These are phyloP conservation scores for Amblyopsis rosae DNA, from an alignment of 2,113 vertebrate species.

Conservation along the genomic window DNA sequence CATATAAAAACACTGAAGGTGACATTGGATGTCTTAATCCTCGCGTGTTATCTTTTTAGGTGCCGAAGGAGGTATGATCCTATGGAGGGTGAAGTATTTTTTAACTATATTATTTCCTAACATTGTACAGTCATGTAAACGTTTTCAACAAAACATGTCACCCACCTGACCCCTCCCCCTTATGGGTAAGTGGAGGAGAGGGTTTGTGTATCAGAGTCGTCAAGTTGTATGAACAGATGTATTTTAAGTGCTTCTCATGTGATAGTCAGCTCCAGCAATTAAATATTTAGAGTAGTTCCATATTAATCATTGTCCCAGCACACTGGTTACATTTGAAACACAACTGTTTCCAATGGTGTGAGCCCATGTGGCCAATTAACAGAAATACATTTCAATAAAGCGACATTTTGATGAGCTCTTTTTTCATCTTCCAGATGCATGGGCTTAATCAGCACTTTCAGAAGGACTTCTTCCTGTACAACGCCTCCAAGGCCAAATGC, in stretches of 20 bases:
- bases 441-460: slow-evolving; percentile 88
- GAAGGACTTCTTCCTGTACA: slow-evolving; percentile 97
- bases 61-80: slow-evolving; percentile 86
- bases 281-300: neutral
- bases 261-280: slow-evolving; percentile 2
- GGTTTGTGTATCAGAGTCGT: neutral
- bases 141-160: too few relatives aligned
- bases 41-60: slow-evolving; percentile 67
- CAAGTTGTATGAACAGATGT: neutral
- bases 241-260: slow-evolving; percentile 8
- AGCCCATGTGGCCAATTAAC: too few relatives aligned
- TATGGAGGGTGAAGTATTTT: neutral
- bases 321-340: too few relatives aligned
- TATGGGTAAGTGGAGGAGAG: too few relatives aligned
- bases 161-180: too few relatives aligned
- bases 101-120: too few relatives aligned
- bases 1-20: neutral
- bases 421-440: slow-evolving; percentile 77
- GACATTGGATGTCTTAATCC: neutral
- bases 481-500: slow-evolving; percentile 89
- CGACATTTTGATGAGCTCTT: neutral
- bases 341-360: too few relatives aligned
- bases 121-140: too few relatives aligned
- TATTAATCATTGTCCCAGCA: too few relatives aligned
- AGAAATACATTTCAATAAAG: too few relatives aligned